Percentiles rank a stretch among this genome's conserved stretches.
Evolutionary conservation across 2,888 invertebrate species (phyloP).

Genomic region (Acleris sparsana): DNA sequence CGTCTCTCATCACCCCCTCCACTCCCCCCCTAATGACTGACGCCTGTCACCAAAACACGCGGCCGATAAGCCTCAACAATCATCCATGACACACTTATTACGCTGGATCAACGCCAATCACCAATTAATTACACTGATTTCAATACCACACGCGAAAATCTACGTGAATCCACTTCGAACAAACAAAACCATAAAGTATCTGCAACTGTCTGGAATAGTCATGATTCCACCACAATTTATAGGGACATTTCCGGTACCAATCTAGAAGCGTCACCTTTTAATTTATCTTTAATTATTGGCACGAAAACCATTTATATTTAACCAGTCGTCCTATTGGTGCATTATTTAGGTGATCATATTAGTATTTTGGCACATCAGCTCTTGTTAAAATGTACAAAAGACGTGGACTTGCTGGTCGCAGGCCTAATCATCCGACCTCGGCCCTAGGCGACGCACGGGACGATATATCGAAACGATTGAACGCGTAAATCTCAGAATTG

Average conservation of each 20-base stretch:
- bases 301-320: constrained; percentile 72
- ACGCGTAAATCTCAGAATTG: constrained; percentile 56
- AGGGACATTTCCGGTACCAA: constrained; percentile 40
- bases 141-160: not conserved
- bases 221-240: constrained; percentile 30
- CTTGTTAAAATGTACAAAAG: constrained; percentile 72
- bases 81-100: constrained; percentile 67
- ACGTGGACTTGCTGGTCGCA: constrained; percentile 57
- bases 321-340: constrained; percentile 68
- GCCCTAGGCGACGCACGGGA: constrained; percentile 53
- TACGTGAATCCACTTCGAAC: constrained; percentile 21
- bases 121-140: constrained; percentile 15
- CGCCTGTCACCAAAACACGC: constrained; percentile 60
- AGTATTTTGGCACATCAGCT: constrained; percentile 67
- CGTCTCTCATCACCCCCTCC: constrained; percentile 59
- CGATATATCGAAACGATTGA: constrained; percentile 55
- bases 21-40: constrained; percentile 58
- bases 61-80: constrained; percentile 53
- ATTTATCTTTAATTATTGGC: constrained; percentile 60
- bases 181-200: constrained; percentile 38
- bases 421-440: constrained; percentile 66
- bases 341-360: constrained; percentile 60
- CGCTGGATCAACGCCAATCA: constrained; percentile 61
- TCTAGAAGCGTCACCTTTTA: constrained; percentile 12
- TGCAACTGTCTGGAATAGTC: constrained; percentile 39